These are phyloP conservation scores for Talpa occidentalis DNA, from an alignment of 2,113 vertebrate genomes.

Conservation along the genomic window DNA sequence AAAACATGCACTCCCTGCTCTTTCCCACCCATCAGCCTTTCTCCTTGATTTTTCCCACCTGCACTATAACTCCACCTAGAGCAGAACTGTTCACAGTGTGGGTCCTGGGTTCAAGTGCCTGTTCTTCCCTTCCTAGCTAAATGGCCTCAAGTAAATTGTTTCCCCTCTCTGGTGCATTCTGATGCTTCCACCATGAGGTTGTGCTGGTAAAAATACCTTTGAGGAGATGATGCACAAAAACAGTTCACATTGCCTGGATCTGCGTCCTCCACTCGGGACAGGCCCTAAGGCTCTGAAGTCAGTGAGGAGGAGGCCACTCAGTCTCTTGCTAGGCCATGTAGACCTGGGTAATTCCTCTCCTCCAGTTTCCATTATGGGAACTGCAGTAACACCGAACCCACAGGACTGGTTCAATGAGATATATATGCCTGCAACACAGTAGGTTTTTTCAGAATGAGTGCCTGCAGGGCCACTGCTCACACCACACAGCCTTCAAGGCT, in stretches of 20 bases:
- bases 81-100: neutral
- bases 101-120: neutral
- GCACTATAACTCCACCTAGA: neutral
- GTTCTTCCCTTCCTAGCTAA: neutral
- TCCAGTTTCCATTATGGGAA: neutral
- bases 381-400: neutral
- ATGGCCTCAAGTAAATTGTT: neutral
- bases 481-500: neutral
- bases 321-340: neutral
- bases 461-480: neutral
- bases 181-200: neutral
- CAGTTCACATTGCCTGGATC: neutral
- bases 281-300: neutral
- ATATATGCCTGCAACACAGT: neutral
- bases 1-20: neutral
- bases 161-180: too few relatives aligned
- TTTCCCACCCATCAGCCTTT: neutral
- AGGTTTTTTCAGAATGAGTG: neutral
- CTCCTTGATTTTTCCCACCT: neutral
- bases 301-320: neutral
- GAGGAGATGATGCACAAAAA: rapidly evolving
- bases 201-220: neutral
- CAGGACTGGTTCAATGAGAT: neutral
- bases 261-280: neutral
- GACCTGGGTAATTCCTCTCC: neutral